Evolutionary conservation across 2,113 vertebrate genomes (phyloP), one percentile per base, ranked within the genome.

Genomic region (Etheostoma cragini): DNA sequence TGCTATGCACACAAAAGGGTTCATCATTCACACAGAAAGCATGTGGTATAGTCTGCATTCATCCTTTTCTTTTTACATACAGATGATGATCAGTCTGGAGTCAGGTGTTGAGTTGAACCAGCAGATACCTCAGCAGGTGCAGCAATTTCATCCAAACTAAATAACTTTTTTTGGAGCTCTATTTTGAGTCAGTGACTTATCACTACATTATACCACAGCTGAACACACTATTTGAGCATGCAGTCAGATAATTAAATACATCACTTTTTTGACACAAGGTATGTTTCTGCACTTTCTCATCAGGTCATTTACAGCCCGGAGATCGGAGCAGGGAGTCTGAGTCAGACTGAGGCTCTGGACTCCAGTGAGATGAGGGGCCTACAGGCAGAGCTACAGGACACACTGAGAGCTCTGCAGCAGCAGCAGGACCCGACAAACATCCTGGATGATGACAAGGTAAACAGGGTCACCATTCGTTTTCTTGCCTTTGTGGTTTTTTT

Each of bases 391-490:
- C 38, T 99, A 72, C 94, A 96, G 83, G 94, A 87, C 50, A 93
- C 92, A 56, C 85, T 99, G 78, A 95, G 84, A 84, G 33, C 95
- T 68, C 93, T 96, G 52, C 97, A 98, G 71, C 96, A 97, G 73
- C 96, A 93, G 69, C 84, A 93, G 78, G 96, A 97, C 12, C 79
- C 90, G 46, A 82, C 88, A 65, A 93, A 86, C 56, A 60, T 77
- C 3, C 87, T 93, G 45, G 96, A 96, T 72, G 95, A 97, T 68
- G 96, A 97, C 87, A 96, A 97, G 97, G 98, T 99, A 88, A 16
- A 74, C n/a, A 49, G 38, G n/a, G 19, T 33, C 21, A 50, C 52
- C 26, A 67, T 16, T 69, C n/a, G 14, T 0, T 42, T 52, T 24
- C 1, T 0, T 52, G 12, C 8, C 17, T 62, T 60, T 19, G 10